Percentiles rank a stretch among this genome's conserved stretches.
Evolutionary conservation across 2,797 vertebrate genomes (phyloP).

Genomic region (Sylvilagus floridanus): DNA sequence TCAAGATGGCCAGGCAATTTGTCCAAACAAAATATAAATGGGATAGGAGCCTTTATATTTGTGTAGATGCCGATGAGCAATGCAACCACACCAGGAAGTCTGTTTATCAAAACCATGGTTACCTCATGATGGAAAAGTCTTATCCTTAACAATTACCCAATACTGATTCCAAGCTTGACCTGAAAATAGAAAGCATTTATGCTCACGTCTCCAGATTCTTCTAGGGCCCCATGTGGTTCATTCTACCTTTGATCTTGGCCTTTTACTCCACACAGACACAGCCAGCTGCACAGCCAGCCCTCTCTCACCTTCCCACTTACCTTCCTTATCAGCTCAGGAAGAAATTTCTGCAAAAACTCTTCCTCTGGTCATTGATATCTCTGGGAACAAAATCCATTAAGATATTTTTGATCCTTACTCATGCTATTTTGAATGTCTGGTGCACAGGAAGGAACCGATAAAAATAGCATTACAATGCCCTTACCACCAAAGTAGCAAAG

Average conservation of each 20-base stretch:
- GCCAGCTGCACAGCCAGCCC: background rate
- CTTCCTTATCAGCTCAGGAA: slow-evolving; percentile 89
- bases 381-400: slow-evolving; percentile 91
- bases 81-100: background rate
- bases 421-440: slow-evolving; percentile 90
- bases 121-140: slow-evolving; percentile 17
- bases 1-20: background rate
- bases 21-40: background rate
- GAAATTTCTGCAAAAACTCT: slow-evolving; percentile 88
- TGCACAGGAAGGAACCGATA: slow-evolving; percentile 93
- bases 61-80: background rate
- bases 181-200: background rate
- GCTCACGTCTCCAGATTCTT: background rate
- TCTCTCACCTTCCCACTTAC: slow-evolving; percentile 80
- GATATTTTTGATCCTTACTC: slow-evolving; percentile 89
- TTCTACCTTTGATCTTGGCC: background rate
- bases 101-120: slow-evolving; percentile 53
- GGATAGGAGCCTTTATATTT: background rate
- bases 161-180: background rate
- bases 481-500: slow-evolving; percentile 87
- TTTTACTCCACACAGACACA: background rate
- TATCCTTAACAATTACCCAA: slow-evolving; percentile 14
- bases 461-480: slow-evolving; percentile 92
- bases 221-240: background rate
- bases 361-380: slow-evolving; percentile 89